Percentiles rank a stretch among this genome's conserved stretches.
Conservation (phyloP, 2,113 vertebrate species). For the Todiramphus saurophagus region DNA sequence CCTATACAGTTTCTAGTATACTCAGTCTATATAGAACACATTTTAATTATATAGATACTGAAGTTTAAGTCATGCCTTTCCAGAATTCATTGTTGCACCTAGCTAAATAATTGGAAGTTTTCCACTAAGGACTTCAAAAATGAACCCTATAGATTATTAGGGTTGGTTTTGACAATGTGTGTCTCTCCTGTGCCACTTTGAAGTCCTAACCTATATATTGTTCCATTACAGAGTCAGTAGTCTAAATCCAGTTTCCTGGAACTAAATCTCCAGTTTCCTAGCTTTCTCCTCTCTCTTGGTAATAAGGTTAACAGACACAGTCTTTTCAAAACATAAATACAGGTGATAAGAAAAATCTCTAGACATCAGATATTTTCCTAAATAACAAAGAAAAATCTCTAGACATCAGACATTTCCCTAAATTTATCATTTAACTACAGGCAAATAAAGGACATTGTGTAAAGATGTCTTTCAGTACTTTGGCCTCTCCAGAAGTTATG, state of each 20-base stretch:
- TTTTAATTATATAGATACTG: background rate
- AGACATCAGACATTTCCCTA: background rate
- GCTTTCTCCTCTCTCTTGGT: background rate
- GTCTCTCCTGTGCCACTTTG: background rate
- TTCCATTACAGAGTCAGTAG: background rate
- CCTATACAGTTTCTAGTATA: background rate
- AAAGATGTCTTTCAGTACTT: background rate
- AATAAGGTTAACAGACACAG: background rate
- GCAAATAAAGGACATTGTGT: background rate
- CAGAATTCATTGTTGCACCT: background rate
- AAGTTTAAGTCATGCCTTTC: background rate
- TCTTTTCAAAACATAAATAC: background rate
- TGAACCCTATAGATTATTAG: background rate
- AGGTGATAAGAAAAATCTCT: background rate
- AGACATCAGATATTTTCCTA: too few relatives aligned
- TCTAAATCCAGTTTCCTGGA: background rate
- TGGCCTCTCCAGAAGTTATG: background rate
- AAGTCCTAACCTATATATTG: background rate
- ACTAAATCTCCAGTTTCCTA: background rate
- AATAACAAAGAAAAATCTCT: background rate
- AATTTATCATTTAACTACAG: background rate
- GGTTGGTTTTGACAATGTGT: background rate
- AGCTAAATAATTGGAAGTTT: background rate
- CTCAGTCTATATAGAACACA: background rate
- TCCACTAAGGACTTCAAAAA: background rate